Evolutionary conservation across 2,797 vertebrate species (phyloP).

Genomic region (Myripristis jacobus): DNA sequence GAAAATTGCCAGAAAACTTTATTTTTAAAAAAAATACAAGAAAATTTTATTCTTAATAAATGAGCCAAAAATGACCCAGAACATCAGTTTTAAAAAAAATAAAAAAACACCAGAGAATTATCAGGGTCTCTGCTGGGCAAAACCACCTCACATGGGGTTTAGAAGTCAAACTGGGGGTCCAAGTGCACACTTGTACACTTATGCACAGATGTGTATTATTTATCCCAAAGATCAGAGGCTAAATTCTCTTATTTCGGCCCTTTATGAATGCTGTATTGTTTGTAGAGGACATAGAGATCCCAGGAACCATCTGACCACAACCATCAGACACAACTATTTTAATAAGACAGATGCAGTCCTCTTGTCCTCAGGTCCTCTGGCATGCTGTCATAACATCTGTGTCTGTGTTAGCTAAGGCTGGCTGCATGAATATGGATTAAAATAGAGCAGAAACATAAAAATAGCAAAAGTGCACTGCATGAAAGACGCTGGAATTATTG

Average conservation of each 20-base stretch:
- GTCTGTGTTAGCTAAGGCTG: constrained; percentile 27
- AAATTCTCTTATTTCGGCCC: neutral
- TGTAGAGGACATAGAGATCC: neutral
- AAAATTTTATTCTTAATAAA: too few species aligned
- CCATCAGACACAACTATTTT: constrained; percentile 22
- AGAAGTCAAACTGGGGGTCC: too few species aligned
- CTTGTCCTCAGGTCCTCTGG: constrained; percentile 38
- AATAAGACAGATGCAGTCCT: constrained; percentile 40
- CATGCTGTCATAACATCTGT: constrained; percentile 50
- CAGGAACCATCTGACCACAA: neutral
- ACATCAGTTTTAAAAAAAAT: too few species aligned
- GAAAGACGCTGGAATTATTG: constrained; percentile 16
- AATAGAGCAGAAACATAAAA: constrained; percentile 8
- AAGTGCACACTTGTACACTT: neutral
- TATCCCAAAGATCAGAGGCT: neutral
- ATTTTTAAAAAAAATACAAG: too few species aligned
- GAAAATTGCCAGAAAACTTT: too few species aligned
- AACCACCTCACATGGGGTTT: too few species aligned
- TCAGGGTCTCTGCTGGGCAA: too few species aligned
- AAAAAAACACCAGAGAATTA: too few species aligned
- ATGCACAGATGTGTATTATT: too few species aligned
- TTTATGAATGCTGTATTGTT: constrained; percentile 1
- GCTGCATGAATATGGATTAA: constrained; percentile 45
- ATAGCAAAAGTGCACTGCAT: neutral
- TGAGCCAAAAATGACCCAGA: too few species aligned